Base-by-base conservation (phyloP, 2,888 invertebrate genomes). In the Drosophila ochracea region DNA sequence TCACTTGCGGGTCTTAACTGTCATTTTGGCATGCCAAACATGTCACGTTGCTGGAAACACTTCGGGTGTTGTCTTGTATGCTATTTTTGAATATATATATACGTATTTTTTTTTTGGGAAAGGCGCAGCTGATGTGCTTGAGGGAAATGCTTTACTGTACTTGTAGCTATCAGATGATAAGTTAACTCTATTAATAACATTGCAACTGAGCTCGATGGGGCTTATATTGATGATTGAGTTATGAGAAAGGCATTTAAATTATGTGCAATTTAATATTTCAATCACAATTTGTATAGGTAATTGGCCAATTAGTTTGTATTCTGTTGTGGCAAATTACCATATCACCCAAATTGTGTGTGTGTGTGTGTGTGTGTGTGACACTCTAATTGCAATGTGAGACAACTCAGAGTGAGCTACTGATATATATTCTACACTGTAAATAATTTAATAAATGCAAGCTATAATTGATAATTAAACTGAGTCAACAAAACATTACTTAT, bases 1-100 rank as follows among this genome's bases (percentile, higher is more conserved):
- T 62, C 62, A 60, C 47, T 63, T 68, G 73, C 68, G 79, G 76
- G 70, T 16, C 54, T 59, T 57, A 55, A 47, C 70, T 76, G 76
- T 77, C 79, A 81, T 71, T 89, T 86, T 84, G 80, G 76, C 73
- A 89, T 84, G 87, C 84, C 87, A 68, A 78, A 87, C 89, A 89
- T 87, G 84, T 85, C 89, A 82, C 72, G 30, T 28, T 33, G 60
- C 49, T 61, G 58, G 50, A 60, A 60, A 64, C 73, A 64, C 76
- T 78, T 73, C 25, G 11, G 41, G 47, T 68, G 39, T 55, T 50
- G 43, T 60, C 50, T 33, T 41, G 31, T 39, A 43, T 31, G 25
- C 19, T 39, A 16, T 25, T 28, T 33, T 35, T 47, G 4, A 21
- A 9, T 1, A 21, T 21, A 21, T 21, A 2, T 47, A 9, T 21